A percentile compares a stretch with the other conserved stretches of the same genome.
phyloP scores from a whole-genome alignment of 2,113 vertebrate genomes.

The Phylloscopus trochilus region DNA sequence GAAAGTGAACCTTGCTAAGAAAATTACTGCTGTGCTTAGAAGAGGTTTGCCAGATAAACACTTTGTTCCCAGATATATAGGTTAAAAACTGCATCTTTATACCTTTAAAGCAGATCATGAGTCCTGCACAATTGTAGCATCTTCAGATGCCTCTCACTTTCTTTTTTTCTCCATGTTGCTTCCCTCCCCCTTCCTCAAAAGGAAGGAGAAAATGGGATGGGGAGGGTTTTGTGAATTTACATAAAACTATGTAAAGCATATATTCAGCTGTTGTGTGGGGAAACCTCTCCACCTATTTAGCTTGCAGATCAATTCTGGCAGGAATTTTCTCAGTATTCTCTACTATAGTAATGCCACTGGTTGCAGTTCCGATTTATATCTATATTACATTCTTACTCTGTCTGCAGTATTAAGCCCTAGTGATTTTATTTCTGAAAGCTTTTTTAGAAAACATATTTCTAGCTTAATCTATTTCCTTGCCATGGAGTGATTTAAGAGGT shows the following conservation, averaged over 20 bases:
- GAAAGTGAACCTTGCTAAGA: neutral
- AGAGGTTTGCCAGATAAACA: neutral
- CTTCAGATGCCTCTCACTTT: neutral
- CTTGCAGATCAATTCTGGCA: neutral
- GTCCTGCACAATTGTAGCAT: neutral
- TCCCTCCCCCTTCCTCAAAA: neutral
- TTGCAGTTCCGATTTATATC: neutral
- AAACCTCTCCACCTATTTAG: neutral
- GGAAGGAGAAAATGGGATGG: neutral
- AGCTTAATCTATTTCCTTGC: neutral
- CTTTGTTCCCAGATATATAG: neutral
- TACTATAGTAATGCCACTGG: neutral
- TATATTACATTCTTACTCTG: neutral
- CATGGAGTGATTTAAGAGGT: neutral
- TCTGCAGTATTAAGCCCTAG: neutral
- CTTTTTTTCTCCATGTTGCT: neutral
- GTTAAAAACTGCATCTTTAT: neutral
- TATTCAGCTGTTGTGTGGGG: neutral
- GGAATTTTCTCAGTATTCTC: neutral
- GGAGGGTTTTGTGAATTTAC: neutral
- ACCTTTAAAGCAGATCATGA: conserved; percentile 1
- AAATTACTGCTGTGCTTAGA: conserved; percentile 18
- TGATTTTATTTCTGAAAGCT: neutral
- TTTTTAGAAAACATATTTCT: neutral
- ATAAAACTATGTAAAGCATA: neutral